A percentile compares a stretch with the other conserved stretches of the same genome.
Conservation (phyloP, 2,888 invertebrate genomes). For the Synanthedon tipuliformis region DNA sequence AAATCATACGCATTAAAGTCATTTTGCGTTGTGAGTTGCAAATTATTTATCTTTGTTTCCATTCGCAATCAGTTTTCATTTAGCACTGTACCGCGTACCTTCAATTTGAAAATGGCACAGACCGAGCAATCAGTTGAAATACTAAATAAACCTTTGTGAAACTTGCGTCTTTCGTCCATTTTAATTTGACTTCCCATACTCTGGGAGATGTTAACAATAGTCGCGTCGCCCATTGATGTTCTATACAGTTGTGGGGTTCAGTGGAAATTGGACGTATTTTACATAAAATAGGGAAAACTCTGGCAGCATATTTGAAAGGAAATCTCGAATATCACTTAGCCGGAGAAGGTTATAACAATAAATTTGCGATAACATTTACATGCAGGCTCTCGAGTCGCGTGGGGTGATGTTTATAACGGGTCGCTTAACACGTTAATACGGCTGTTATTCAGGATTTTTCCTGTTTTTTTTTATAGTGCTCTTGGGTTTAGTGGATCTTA, state of each 20-base stretch:
- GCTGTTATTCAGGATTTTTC: slow-evolving; percentile 23
- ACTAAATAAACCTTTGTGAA: slow-evolving; percentile 35
- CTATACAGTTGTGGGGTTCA: background rate
- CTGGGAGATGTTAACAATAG: slow-evolving; percentile 5
- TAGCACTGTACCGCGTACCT: slow-evolving; percentile 20
- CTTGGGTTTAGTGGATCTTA: background rate
- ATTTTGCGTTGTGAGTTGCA: background rate
- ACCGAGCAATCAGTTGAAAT: slow-evolving; percentile 37
- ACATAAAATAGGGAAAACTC: slow-evolving; percentile 37
- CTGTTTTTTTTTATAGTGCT: slow-evolving; percentile 16
- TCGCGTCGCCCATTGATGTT: slow-evolving; percentile 19
- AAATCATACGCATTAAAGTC: background rate
- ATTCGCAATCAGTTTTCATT: background rate
- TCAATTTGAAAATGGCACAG: slow-evolving; percentile 33
- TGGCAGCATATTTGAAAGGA: slow-evolving; percentile 43
- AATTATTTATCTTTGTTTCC: background rate
- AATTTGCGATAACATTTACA: slow-evolving; percentile 60
- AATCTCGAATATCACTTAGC: slow-evolving; percentile 64
- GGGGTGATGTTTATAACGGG: slow-evolving; percentile 44
- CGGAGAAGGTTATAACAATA: slow-evolving; percentile 58
- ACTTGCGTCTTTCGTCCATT: slow-evolving; percentile 18
- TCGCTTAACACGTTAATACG: slow-evolving; percentile 48
- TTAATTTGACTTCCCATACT: slow-evolving; percentile 13
- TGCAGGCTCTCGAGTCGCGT: slow-evolving; percentile 36
- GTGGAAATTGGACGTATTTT: slow-evolving; percentile 4